Evolutionary conservation across 2,113 vertebrate genomes (phyloP).

Genomic region (Chaenogobius annularis): DNA sequence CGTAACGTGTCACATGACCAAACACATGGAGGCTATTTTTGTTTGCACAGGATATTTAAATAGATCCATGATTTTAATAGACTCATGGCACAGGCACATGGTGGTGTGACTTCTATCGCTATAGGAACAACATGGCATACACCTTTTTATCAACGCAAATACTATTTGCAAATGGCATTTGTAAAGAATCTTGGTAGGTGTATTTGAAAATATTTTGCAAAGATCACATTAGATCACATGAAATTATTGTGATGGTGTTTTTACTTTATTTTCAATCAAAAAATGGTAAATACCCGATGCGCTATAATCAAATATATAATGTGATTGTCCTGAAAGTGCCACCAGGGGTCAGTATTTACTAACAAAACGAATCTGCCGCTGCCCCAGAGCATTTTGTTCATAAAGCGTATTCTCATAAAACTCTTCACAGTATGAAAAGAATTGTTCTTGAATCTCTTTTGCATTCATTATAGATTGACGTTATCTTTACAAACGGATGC

Average conservation of each 20-base stretch:
- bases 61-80: too few relatives aligned
- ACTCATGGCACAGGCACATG: not conserved
- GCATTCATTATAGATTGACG: too few relatives aligned
- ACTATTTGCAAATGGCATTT: not conserved
- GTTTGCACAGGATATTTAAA: slow-evolving; percentile 14
- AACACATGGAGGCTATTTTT: slow-evolving; percentile 69
- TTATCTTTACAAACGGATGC: too few relatives aligned
- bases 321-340: not conserved
- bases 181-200: not conserved
- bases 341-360: slow-evolving; percentile 44
- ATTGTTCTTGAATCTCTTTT: not conserved
- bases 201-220: not conserved
- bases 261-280: not conserved
- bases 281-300: too few relatives aligned
- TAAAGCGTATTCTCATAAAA: too few relatives aligned
- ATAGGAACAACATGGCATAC: not conserved
- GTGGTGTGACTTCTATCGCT: not conserved
- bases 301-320: too few relatives aligned
- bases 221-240: not conserved
- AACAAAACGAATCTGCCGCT: not conserved
- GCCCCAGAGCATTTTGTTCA: too few relatives aligned
- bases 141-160: not conserved
- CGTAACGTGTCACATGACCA: slow-evolving; percentile 72
- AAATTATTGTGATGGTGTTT: not conserved
- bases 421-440: not conserved